Evolutionary conservation across 2,113 vertebrate genomes (phyloP).

Genomic region (Pleuronectes platessa): DNA sequence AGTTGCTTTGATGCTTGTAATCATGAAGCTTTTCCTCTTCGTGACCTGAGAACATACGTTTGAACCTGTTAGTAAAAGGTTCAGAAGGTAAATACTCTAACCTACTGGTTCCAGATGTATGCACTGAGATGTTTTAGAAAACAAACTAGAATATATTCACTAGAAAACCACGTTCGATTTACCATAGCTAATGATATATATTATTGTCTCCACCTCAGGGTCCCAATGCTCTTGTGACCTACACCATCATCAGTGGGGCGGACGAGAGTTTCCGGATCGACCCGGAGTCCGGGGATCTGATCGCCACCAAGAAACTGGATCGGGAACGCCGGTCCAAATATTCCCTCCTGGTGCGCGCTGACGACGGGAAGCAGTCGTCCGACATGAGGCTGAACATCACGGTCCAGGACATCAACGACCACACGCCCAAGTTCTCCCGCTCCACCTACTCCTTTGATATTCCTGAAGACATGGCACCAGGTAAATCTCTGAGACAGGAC

Average conservation of each 20-base stretch:
- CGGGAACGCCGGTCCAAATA: conserved; percentile 94
- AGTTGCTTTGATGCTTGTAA: conserved; percentile 54
- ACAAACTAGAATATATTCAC: background rate
- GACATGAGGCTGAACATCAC: conserved; percentile 96
- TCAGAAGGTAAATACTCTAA: conserved; percentile 14
- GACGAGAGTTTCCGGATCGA: conserved; percentile 97
- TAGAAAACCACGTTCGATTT: too few relatives aligned
- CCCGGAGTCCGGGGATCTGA: conserved; percentile 94
- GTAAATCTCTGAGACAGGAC: conserved; percentile 72
- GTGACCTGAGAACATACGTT: conserved; percentile 1
- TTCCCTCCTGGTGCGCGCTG: conserved; percentile 92
- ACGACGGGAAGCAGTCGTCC: conserved; percentile 94
- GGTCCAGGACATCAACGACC: conserved; percentile 94
- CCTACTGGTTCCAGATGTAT: background rate
- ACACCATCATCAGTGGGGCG: conserved; percentile 95
- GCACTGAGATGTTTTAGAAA: background rate
- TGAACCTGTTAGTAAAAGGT: background rate
- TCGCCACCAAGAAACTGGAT: conserved; percentile 92
- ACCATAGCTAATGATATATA: background rate
- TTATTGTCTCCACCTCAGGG: conserved; percentile 80
- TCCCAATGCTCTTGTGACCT: conserved; percentile 95
- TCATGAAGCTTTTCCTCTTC: conserved; percentile 7
- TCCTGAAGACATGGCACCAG: conserved; percentile 90
- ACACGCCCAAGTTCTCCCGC: conserved; percentile 92
- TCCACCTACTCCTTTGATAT: conserved; percentile 94